These are phyloP conservation scores for Drosophila azteca DNA, from an alignment of 1,140 invertebrate genomes.

Conservation along the genomic window DNA sequence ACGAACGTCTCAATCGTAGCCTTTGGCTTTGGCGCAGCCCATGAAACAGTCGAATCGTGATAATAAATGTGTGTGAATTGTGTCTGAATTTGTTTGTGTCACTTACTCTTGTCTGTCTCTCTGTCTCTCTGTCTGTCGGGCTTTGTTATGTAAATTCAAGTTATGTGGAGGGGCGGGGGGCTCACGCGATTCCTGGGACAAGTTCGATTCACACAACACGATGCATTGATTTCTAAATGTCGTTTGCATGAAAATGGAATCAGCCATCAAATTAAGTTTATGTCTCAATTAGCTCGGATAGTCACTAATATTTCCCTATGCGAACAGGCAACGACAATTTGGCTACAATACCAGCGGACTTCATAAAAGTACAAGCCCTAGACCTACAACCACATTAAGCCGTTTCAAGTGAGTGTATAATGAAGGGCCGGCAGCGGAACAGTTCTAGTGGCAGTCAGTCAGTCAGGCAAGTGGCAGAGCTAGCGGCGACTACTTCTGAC, in stretches of 20 bases:
- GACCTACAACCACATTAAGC: constrained; percentile 28
- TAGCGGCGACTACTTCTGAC: constrained; percentile 31
- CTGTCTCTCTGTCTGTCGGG: not conserved
- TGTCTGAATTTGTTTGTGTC: constrained; percentile 32
- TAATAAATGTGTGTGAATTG: constrained; percentile 38
- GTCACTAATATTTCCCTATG: constrained; percentile 58
- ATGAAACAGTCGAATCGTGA: constrained; percentile 18
- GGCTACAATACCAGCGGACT: constrained; percentile 55
- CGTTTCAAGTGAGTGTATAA: constrained; percentile 23
- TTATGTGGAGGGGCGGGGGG: constrained; percentile 12
- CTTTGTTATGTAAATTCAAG: constrained; percentile 52
- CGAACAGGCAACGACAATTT: constrained; percentile 57
- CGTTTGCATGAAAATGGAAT: constrained; percentile 64
- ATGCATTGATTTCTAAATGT: constrained; percentile 64
- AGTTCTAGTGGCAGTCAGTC: not conserved
- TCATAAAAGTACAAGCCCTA: constrained; percentile 49
- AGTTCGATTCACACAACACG: constrained; percentile 26
- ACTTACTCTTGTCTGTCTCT: constrained; percentile 20
- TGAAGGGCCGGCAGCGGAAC: constrained; percentile 16
- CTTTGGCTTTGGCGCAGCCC: not conserved
- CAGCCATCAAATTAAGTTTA: constrained; percentile 67
- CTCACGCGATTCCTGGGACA: constrained; percentile 42
- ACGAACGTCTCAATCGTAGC: not conserved
- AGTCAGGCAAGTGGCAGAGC: constrained; percentile 1
- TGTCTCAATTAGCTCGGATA: constrained; percentile 74